These are phyloP conservation scores for Mus minutoides DNA, from an alignment of 2,797 vertebrate species.

Conservation along the genomic window DNA sequence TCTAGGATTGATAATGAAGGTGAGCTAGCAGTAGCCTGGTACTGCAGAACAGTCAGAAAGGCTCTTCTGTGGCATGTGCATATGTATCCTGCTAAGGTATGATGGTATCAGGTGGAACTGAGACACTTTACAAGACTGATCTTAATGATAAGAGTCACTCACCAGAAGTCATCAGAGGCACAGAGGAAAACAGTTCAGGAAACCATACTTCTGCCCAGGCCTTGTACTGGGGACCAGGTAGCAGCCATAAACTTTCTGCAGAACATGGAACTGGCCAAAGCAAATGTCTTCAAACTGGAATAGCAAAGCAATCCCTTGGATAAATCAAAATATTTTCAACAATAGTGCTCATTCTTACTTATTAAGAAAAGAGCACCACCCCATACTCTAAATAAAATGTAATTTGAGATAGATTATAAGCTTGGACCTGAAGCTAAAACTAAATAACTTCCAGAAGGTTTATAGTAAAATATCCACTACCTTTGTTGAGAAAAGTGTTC, in stretches of 20 bases:
- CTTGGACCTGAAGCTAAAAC: not conserved
- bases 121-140: not conserved
- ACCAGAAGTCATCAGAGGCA: rapidly evolving
- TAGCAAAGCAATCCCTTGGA: not conserved
- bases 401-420: not conserved
- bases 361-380: not conserved
- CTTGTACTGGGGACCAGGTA: not conserved
- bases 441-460: not conserved
- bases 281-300: not conserved
- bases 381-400: not conserved
- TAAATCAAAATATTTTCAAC: constrained; percentile 33
- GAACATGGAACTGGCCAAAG: not conserved
- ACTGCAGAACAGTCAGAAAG: not conserved
- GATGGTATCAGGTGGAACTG: not conserved
- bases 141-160: not conserved
- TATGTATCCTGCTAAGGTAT: rapidly evolving
- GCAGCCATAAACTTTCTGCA: not conserved
- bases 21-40: not conserved
- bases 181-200: not conserved
- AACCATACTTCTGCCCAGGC: too few relatives aligned
- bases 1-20: not conserved
- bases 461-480: not conserved
- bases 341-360: not conserved
- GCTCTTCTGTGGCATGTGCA: not conserved
- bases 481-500: not conserved